Percentiles rank a stretch among this genome's conserved stretches.
phyloP scores from a whole-genome alignment of 2,888 invertebrate genomes.

The Patella pellucida region DNA sequence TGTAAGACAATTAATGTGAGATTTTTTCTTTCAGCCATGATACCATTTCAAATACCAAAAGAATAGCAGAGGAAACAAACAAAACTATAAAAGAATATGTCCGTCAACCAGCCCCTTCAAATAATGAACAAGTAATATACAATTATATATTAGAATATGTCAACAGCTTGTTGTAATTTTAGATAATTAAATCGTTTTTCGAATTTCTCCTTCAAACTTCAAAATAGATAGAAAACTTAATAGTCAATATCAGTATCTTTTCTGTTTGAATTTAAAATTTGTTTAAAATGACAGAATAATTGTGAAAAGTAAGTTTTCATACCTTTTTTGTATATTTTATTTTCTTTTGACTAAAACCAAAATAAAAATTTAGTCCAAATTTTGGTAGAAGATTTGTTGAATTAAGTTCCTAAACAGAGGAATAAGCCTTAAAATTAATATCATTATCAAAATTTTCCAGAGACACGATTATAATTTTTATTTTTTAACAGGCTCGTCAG shows the following conservation, averaged over 20 bases:
- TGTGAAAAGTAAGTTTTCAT: too few species aligned
- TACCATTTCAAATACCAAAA: conserved; percentile 94
- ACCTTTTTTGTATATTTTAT: too few species aligned
- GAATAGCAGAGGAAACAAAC: conserved; percentile 92
- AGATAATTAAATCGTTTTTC: too few species aligned
- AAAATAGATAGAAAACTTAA: too few species aligned
- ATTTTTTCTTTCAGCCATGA: conserved; percentile 80
- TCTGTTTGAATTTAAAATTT: too few species aligned
- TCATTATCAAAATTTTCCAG: background rate
- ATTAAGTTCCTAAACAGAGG: background rate
- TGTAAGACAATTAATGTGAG: background rate
- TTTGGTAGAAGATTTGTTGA: background rate
- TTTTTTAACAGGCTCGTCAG: conserved; percentile 76
- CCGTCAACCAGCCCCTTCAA: conserved; percentile 57
- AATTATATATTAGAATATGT: too few species aligned
- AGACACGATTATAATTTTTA: conserved; percentile 3
- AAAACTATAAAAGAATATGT: conserved; percentile 84
- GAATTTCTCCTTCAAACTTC: too few species aligned
- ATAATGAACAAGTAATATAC: conserved; percentile 45
- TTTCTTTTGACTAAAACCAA: background rate
- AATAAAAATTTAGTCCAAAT: too few species aligned
- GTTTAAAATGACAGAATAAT: too few species aligned
- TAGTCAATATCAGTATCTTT: too few species aligned
- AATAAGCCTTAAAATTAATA: too few species aligned
- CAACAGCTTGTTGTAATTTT: too few species aligned